phyloP scores from a whole-genome alignment of 2,113 vertebrate genomes.

The Caloenas nicobarica region DNA sequence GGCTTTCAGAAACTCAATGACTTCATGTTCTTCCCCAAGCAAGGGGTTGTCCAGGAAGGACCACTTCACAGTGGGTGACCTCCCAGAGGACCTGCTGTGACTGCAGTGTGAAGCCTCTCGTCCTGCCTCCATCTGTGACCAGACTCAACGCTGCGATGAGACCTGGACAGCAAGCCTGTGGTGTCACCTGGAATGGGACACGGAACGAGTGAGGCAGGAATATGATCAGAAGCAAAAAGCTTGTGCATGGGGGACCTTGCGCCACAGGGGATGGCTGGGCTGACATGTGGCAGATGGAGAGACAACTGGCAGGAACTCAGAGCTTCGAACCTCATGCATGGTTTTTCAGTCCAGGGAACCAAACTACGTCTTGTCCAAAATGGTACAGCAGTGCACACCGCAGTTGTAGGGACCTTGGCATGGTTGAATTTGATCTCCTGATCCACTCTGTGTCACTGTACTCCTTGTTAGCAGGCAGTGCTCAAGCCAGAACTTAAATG shows the following conservation, averaged over 20 bases:
- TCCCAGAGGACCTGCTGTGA: not conserved
- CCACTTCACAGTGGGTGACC: not conserved
- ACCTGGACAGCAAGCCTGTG: rapidly evolving
- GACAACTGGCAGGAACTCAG: not conserved
- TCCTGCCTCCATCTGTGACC: not conserved
- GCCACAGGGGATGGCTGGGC: not conserved
- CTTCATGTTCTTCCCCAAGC: not conserved
- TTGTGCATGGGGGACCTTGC: not conserved
- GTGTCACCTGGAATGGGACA: not conserved
- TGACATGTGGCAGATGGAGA: not conserved
- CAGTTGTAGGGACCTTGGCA: not conserved
- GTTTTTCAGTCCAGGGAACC: not conserved
- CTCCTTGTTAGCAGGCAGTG: not conserved
- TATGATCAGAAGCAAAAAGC: not conserved
- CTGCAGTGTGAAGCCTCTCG: not conserved
- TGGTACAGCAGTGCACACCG: rapidly evolving
- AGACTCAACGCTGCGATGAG: not conserved
- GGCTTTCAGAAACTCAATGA: not conserved
- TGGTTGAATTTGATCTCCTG: rapidly evolving
- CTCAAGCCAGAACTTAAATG: not conserved
- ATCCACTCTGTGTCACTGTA: not conserved
- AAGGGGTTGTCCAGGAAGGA: not conserved
- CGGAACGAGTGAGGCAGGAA: not conserved
- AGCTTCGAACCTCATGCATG: rapidly evolving
- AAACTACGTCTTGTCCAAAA: not conserved